phyloP scores from a whole-genome alignment of 2,113 vertebrate species.

The Glaucidium brasilianum region DNA sequence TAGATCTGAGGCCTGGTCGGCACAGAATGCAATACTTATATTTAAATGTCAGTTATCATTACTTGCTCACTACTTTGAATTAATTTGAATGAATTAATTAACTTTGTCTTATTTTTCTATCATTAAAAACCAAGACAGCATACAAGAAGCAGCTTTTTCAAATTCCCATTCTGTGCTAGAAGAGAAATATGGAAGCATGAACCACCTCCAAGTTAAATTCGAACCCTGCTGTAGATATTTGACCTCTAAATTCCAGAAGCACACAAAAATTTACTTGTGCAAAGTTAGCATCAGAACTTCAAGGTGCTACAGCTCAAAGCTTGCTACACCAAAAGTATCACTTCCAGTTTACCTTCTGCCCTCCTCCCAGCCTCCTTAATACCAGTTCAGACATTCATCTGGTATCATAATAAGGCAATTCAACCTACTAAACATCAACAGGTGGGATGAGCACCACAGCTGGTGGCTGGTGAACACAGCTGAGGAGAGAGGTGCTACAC shows the following conservation, averaged over 20 bases:
- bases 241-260: not conserved
- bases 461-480: not conserved
- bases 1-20: not conserved
- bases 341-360: not conserved
- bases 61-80: not conserved
- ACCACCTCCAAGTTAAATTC: not conserved
- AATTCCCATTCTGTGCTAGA: not conserved
- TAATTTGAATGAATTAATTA: not conserved
- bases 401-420: not conserved
- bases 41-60: not conserved
- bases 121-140: not conserved
- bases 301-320: not conserved
- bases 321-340: not conserved
- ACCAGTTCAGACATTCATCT: not conserved
- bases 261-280: not conserved
- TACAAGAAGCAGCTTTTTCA: not conserved
- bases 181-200: not conserved
- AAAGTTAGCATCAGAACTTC: not conserved
- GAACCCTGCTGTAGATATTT: not conserved
- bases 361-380: not conserved
- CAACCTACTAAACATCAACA: not conserved
- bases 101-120: not conserved
- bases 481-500: not conserved
- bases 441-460: not conserved
- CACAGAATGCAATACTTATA: not conserved